Percentiles rank a stretch among this genome's conserved stretches.
phyloP scores from a whole-genome alignment of 2,113 vertebrate species.

The Phrynosoma platyrhinos region DNA sequence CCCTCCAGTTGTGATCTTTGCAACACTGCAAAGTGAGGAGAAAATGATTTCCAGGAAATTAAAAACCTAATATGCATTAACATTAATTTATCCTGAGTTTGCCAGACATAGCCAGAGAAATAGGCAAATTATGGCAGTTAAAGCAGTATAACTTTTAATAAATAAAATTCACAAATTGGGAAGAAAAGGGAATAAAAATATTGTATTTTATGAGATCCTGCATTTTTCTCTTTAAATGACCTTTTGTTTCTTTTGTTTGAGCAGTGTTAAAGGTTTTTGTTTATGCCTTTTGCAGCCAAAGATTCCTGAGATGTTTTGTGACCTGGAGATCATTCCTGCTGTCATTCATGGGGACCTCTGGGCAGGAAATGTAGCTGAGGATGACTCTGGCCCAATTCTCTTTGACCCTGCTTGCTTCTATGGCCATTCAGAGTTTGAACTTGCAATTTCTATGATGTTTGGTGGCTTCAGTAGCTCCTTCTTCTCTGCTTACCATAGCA shows the following conservation, averaged over 20 bases:
- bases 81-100: background rate
- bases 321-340: conserved; percentile 81
- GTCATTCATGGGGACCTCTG: conserved; percentile 91
- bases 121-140: background rate
- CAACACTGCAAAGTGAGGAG: background rate
- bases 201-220: background rate
- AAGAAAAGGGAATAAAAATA: background rate
- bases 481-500: conserved; percentile 88
- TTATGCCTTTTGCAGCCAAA: conserved; percentile 78
- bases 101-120: background rate
- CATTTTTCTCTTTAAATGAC: background rate
- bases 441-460: conserved; percentile 91
- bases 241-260: conserved; percentile 4
- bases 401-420: conserved; percentile 95
- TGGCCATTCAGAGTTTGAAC: conserved; percentile 91
- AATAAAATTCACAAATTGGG: background rate
- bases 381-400: conserved; percentile 82
- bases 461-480: conserved; percentile 88
- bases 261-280: conserved; percentile 8
- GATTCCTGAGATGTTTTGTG: conserved; percentile 86
- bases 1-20: background rate
- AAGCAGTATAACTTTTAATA: background rate
- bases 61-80: background rate
- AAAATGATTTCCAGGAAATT: background rate
- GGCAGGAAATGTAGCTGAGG: conserved; percentile 87